These are phyloP conservation scores for Cydia pomonella DNA, from an alignment of 1,140 invertebrate genomes.

Conservation along the genomic window DNA sequence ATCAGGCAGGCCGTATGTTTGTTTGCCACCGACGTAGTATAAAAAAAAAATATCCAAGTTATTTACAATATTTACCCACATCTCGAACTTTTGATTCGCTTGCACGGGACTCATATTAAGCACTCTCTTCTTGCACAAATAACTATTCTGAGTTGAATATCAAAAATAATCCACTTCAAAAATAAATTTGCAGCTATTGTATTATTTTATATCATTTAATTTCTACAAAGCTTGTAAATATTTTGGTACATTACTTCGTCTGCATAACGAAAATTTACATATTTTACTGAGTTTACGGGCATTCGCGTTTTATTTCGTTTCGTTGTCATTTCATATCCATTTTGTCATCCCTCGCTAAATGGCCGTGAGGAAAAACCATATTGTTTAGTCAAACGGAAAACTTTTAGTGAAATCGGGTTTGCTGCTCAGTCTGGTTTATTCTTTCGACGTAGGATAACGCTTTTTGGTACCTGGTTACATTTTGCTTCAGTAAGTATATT, in stretches of 20 bases:
- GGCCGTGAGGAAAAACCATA: slow-evolving; percentile 37
- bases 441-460: slow-evolving; percentile 4
- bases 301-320: slow-evolving; percentile 35
- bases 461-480: not conserved
- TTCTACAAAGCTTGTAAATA: slow-evolving; percentile 1
- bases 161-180: not conserved
- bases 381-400: slow-evolving; percentile 34
- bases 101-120: no score
- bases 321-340: slow-evolving; percentile 36
- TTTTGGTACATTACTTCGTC: slow-evolving; percentile 22
- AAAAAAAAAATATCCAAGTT: no score
- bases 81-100: no score
- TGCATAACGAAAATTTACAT: slow-evolving; percentile 26
- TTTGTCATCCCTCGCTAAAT: slow-evolving; percentile 35
- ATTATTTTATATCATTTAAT: not conserved
- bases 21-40: no score
- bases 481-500: not conserved
- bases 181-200: not conserved
- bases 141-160: no score
- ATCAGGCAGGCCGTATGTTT: no score
- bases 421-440: slow-evolving; percentile 5
- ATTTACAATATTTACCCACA: no score
- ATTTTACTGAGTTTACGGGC: slow-evolving; percentile 15
- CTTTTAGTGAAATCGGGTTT: slow-evolving; percentile 7
- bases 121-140: no score